Base-by-base conservation (phyloP, 2,797 vertebrate genomes). In the Champsocephalus esox region DNA sequence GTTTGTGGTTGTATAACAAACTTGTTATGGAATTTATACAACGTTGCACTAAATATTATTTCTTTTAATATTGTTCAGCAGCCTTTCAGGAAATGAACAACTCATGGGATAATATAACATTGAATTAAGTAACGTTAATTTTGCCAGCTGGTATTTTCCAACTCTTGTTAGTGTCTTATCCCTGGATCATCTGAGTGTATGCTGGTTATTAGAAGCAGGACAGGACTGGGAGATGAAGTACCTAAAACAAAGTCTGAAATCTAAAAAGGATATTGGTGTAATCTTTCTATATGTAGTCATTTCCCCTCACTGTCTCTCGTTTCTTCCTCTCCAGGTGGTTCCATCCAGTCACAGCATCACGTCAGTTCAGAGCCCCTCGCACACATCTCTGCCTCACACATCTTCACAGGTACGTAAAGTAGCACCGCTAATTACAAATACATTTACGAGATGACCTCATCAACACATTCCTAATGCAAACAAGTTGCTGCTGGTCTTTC, bases 321-420 rank as follows among this genome's bases (percentile, higher is more conserved):
- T 3, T 58, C 3, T 59, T 3, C 49, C 6, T 75, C 10, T 70
- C 0, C 70, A 93, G 91, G 82, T 87, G 4, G 48, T 80, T 72
- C 79, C 82, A 13, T 83, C 87, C 21, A 81, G 74, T 81, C 93
- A 93, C 72, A 87, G 79, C 66, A 79, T 73, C 63, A 59, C 86
- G 24, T 88, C 88, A 16, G 64, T 91, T 69, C 94, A 95, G 81
- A 93, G 90, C 88, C 88, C 92, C 41, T 72, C 89, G 16, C 93
- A 95, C 78, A 66, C 87, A 5, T 54, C 87, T 43, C 76, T 94
- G 85, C 92, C 94, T 75, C 96, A 95, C 77, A 89, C 92, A 10
- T 67, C 94, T 80, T 88, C 95, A 88, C 97, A 98, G 96, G 97
- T 98, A 95, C 12, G 21, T 46, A 5, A 68, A 32, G 51, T 12